Evolutionary conservation across 2,113 vertebrate genomes (phyloP), one percentile per base, ranked within the genome.

Genomic region (Nyctereutes procyonoides): DNA sequence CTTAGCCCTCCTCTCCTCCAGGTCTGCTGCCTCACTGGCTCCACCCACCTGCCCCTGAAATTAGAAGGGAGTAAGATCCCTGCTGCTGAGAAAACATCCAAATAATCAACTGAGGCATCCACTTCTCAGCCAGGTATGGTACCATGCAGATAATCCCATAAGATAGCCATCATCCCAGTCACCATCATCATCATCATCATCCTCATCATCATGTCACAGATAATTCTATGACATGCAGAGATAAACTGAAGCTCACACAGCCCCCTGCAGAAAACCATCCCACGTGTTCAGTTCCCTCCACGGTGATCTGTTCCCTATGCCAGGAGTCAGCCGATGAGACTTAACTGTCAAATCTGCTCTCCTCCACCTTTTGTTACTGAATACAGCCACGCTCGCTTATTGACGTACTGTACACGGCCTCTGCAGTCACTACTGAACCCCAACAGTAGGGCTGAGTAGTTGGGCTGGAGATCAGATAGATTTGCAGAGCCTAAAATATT

Each of bases 401-500:
- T 51, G 26, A 60, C 74, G 26, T 20, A 53, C 16, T 13, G 12
- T 43, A 48, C 53, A 0, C 19, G 8, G 35, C 62, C 24, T 17
- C 32, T 43, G 5, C 51, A 12, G 24, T 15, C 3, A 16, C 56
- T 55, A 56, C 12, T 24, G n/a, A 76, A 32, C 22, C 16, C 20
- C 32, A 58, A 5, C 0, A 10, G 30, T 0, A 24, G 13, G 83
- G 2, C 1, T 28, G 32, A 28, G 0, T 26, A 53, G 51, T 9
- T 90, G 17, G 28, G 32, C 8, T 63, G 8, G 28, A 48, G 35
- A 32, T 32, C 22, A 19, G 1, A 30, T 15, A 79, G 51, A 32
- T 32, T 19, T 8, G 14, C 43, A 10, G 58, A 80, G 19, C 28
- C 80, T 81, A 19, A 55, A 73, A 30, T 51, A 65, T 67, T 65